Evolutionary conservation across 2,888 invertebrate genomes (phyloP).

Genomic region (Byasa hedistus): DNA sequence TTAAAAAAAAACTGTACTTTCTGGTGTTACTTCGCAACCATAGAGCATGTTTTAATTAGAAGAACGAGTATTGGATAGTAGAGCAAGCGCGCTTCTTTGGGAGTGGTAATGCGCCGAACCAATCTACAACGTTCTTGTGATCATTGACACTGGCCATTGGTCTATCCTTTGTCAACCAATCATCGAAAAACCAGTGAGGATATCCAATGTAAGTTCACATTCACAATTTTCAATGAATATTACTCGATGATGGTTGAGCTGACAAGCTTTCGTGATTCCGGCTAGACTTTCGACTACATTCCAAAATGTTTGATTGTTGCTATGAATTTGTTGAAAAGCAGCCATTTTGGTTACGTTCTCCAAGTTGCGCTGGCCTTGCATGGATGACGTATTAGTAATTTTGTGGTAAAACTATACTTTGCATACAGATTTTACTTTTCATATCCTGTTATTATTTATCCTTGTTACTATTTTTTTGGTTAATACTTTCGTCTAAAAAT

Average conservation of each 20-base stretch:
- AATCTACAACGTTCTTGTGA: conserved; percentile 87
- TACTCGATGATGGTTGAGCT: conserved; percentile 50
- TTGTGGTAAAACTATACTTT: conserved; percentile 36
- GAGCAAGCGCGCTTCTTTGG: conserved; percentile 70
- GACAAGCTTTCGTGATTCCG: conserved; percentile 41
- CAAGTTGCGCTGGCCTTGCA: conserved; percentile 59
- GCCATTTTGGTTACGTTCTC: conserved; percentile 71
- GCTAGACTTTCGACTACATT: conserved; percentile 41
- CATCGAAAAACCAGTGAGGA: conserved; percentile 88
- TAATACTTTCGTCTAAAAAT: too few relatives aligned
- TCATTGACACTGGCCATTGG: conserved; percentile 90
- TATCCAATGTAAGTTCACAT: conserved; percentile 76
- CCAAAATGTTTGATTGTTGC: conserved; percentile 42
- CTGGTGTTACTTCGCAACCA: conserved; percentile 48
- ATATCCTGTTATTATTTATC: neutral
- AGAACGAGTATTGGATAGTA: conserved; percentile 68
- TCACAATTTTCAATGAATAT: conserved; percentile 67
- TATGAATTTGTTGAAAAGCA: conserved; percentile 62
- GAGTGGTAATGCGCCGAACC: conserved; percentile 83
- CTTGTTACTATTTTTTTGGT: too few relatives aligned
- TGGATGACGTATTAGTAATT: conserved; percentile 61
- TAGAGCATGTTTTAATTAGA: conserved; percentile 71
- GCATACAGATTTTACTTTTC: neutral
- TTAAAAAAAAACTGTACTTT: neutral
- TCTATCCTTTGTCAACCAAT: conserved; percentile 93